Conservation (phyloP, 2,113 vertebrate species). For the Brevimyrus niger region DNA sequence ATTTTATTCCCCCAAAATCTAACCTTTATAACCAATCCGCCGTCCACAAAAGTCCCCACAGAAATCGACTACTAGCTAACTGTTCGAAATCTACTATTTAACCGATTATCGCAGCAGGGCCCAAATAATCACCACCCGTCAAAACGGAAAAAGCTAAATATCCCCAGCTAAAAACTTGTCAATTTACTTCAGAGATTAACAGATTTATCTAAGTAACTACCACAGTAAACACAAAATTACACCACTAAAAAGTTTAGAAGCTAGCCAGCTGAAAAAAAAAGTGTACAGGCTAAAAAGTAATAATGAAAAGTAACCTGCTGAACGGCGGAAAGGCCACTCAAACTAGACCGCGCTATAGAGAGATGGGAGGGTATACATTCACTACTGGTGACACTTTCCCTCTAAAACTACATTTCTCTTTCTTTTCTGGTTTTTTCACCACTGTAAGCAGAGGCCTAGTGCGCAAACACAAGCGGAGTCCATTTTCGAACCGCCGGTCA, state of each 20-base stretch:
- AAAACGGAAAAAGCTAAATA: not conserved
- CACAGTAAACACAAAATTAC: not conserved
- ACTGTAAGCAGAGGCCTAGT: conserved; percentile 31
- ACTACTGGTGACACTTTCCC: not conserved
- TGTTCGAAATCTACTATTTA: not conserved
- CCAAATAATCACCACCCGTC: not conserved
- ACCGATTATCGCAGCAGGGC: not conserved
- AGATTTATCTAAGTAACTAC: no score
- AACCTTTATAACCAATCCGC: not conserved
- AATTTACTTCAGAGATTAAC: not conserved
- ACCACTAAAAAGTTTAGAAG: not conserved
- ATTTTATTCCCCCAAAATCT: not conserved
- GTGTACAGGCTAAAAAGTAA: not conserved
- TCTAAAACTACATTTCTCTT: not conserved
- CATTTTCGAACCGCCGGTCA: conserved; percentile 75
- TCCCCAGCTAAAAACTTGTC: not conserved
- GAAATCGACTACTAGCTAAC: not conserved
- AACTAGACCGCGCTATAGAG: not conserved
- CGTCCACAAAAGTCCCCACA: not conserved
- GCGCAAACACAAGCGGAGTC: conserved; percentile 66
- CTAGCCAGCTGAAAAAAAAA: conserved; percentile 1
- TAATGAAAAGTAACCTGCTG: not conserved
- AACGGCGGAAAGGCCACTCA: not conserved
- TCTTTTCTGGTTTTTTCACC: not conserved
- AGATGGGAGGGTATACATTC: not conserved